phyloP scores from a whole-genome alignment of 2,113 vertebrate genomes.

The Herpailurus yagouaroundi region DNA sequence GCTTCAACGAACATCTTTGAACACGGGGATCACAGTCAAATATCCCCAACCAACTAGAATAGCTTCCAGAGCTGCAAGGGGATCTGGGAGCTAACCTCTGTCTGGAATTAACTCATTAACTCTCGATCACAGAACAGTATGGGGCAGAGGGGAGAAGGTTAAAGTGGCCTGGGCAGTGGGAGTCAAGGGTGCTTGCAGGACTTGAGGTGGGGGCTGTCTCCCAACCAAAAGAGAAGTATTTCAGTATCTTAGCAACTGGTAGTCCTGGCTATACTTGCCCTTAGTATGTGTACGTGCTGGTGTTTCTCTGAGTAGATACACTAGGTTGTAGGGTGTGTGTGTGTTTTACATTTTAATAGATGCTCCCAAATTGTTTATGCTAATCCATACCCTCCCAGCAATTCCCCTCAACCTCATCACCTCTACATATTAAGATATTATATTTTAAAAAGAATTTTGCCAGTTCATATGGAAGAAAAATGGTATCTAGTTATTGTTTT shows the following conservation, averaged over 20 bases:
- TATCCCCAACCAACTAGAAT: neutral
- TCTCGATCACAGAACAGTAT: neutral
- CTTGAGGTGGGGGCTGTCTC: neutral
- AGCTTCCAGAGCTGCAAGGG: neutral
- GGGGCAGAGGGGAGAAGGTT: neutral
- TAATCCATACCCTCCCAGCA: neutral
- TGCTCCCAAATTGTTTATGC: neutral
- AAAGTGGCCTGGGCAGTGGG: neutral
- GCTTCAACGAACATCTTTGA: neutral
- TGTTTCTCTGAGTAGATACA: neutral
- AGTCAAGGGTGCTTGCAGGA: neutral
- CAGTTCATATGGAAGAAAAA: neutral
- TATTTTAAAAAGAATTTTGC: slow-evolving; percentile 6
- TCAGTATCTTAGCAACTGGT: neutral
- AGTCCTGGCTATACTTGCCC: neutral
- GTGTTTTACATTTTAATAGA: neutral
- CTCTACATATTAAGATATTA: neutral
- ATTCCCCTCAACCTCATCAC: neutral
- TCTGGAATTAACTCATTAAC: neutral
- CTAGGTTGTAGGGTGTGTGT: neutral
- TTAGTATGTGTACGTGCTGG: fast-evolving
- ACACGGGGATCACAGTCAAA: neutral
- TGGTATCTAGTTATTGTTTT: neutral
- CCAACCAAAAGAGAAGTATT: neutral
- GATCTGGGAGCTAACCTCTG: fast-evolving